phyloP scores from a whole-genome alignment of 2,888 invertebrate genomes.

The Syrphus vitripennis region DNA sequence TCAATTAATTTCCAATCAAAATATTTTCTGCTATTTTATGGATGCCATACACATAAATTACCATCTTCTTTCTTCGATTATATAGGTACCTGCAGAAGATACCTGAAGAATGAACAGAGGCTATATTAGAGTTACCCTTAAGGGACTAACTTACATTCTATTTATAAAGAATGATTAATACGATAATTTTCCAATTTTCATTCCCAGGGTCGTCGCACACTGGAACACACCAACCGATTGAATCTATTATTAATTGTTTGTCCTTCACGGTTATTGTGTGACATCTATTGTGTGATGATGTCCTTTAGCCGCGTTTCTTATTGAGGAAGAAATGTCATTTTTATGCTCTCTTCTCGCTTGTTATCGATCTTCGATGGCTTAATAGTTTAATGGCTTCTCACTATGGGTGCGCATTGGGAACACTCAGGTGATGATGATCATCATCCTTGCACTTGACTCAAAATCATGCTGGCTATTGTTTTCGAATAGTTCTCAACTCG shows the following conservation, averaged over 20 bases:
- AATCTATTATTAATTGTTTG: slow-evolving; percentile 27
- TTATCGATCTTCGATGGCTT: slow-evolving; percentile 61
- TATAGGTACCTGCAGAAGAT: background rate
- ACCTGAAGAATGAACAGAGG: slow-evolving; percentile 12
- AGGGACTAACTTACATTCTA: background rate
- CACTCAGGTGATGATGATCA: slow-evolving; percentile 60
- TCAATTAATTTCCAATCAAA: slow-evolving; percentile 72
- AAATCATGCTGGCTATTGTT: slow-evolving; percentile 35
- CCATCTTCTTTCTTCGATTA: slow-evolving; percentile 45
- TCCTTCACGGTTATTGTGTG: slow-evolving; percentile 67
- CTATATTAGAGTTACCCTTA: slow-evolving; percentile 2
- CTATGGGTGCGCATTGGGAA: background rate
- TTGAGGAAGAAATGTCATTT: slow-evolving; percentile 31
- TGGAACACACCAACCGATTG: background rate
- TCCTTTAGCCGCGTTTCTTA: slow-evolving; percentile 56
- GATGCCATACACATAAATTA: slow-evolving; percentile 60
- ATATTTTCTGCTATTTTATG: slow-evolving; percentile 68
- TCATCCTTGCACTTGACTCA: slow-evolving; percentile 50
- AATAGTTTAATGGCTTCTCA: slow-evolving; percentile 38
- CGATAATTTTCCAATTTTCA: slow-evolving; percentile 27
- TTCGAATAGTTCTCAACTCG: slow-evolving; percentile 1
- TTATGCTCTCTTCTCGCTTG: background rate
- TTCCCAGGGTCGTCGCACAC: slow-evolving; percentile 51
- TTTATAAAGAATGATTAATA: background rate
- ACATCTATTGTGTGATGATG: slow-evolving; percentile 57